Evolutionary conservation across 2,797 vertebrate genomes (phyloP).

Genomic region (Siniperca undulata): DNA sequence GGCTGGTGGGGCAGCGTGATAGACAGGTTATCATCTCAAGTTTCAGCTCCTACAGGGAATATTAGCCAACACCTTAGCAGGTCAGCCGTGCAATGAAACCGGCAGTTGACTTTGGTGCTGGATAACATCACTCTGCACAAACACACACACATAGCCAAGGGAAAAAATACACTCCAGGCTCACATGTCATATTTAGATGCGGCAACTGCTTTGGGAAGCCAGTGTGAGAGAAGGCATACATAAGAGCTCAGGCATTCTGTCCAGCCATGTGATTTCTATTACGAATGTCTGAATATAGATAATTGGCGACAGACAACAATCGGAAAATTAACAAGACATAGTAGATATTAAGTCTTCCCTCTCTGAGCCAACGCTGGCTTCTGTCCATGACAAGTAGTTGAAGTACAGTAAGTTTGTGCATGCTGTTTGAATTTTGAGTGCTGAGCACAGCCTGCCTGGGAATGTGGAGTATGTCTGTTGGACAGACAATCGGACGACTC

Average conservation of each 20-base stretch:
- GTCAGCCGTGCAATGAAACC: constrained; percentile 67
- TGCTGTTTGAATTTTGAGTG: constrained; percentile 53
- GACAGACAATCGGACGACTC: constrained; percentile 82
- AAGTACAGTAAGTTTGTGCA: constrained; percentile 32
- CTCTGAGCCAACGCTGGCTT: constrained; percentile 33
- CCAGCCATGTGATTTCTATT: constrained; percentile 63
- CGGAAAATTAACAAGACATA: constrained; percentile 52
- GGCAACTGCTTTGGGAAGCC: constrained; percentile 41
- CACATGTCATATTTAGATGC: constrained; percentile 61
- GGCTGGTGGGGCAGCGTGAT: constrained; percentile 41
- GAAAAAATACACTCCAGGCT: constrained; percentile 43
- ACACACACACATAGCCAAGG: constrained; percentile 35
- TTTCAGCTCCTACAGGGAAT: constrained; percentile 78
- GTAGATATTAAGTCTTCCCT: constrained; percentile 25
- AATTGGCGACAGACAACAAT: constrained; percentile 58
- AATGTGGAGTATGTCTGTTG: constrained; percentile 76
- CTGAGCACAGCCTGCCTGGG: constrained; percentile 54
- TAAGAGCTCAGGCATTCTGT: constrained; percentile 37
- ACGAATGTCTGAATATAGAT: constrained; percentile 51
- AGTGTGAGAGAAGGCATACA: constrained; percentile 22
- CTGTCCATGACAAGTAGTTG: constrained; percentile 46
- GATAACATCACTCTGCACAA: constrained; percentile 59
- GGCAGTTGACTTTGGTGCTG: constrained; percentile 52
- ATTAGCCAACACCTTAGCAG: constrained; percentile 66
- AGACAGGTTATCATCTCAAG: constrained; percentile 73